Base-by-base conservation (phyloP, 2,113 vertebrate genomes). In the Arothron firmamentum region DNA sequence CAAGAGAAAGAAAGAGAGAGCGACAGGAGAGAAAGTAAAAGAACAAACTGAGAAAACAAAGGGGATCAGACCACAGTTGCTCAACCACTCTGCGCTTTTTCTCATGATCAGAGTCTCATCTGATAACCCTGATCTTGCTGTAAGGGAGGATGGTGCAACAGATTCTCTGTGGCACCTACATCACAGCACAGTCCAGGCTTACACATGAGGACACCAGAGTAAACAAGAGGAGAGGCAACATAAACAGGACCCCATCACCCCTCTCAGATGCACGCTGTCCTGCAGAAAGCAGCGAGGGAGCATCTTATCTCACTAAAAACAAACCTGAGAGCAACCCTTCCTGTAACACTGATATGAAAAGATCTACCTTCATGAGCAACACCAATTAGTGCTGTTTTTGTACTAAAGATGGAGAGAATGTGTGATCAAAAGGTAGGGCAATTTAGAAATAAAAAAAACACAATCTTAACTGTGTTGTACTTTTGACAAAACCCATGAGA, bases 41-140 rank as follows among this genome's bases (percentile, higher is more conserved):
- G 43, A 48, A 47, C 20, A 38, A 64, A 74, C 59, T 12, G 70
- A 31, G 51, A 13, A 15, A 57, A 21, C 54, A 48, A 54, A 55
- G 25, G 38, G 41, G 42, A 72, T 47, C 17, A 69, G 56, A n/a
- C 14, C 10, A 52, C 41, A 46, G 15, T 68, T 25, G 56, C 62
- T 55, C 38, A 54, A 67, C 49, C 52, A 28, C 51, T 56, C 72
- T 17, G 63, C 57, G 75, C 51, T 63, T 51, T 65, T 58, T 67
- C 52, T 11, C 19, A 52, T 70, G 71, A 23, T 52, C 14, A 63
- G 67, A 74, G 72, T 19, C 68, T 65, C 59, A 45, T 57, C n/a
- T 13, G 28, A 61, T 10, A 28, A 28, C 3, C 6, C 1, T 1
- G 6, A 28, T 28, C 25, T 28, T 28, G 25, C 25, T 7, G 25